Conservation (phyloP, 2,113 vertebrate species). For the Cyprinodon brontotheroides region DNA sequence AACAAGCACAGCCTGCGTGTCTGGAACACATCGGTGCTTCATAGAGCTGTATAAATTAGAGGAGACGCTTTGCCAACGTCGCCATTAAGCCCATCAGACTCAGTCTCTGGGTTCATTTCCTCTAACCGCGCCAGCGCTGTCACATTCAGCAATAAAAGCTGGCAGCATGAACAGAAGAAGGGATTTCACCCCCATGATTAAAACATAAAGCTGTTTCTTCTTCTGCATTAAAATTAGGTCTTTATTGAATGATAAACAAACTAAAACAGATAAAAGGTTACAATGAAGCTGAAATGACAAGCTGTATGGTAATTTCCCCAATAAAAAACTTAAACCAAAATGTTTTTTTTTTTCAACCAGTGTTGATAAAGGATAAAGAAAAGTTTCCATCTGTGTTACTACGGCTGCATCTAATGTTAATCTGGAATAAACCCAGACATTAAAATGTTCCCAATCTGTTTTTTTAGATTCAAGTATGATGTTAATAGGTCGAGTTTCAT, state of each 20-base stretch:
- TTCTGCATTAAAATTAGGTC: background rate
- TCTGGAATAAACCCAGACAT: background rate
- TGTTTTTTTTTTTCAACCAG: background rate
- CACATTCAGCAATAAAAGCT: conserved; percentile 28
- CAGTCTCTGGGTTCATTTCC: conserved; percentile 40
- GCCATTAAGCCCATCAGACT: conserved; percentile 47
- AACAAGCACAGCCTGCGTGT: conserved; percentile 19
- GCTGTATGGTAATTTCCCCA: too few relatives aligned
- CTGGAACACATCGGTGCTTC: conserved; percentile 34
- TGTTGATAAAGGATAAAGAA: background rate
- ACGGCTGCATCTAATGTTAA: too few relatives aligned
- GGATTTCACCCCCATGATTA: background rate
- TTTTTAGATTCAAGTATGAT: too few relatives aligned
- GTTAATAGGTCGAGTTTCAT: too few relatives aligned
- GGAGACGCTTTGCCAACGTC: conserved; percentile 35
- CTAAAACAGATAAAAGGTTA: background rate
- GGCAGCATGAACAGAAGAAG: conserved; percentile 8
- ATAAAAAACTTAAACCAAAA: background rate
- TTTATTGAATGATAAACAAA: background rate
- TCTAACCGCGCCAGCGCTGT: conserved; percentile 34
- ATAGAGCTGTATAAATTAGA: conserved; percentile 42
- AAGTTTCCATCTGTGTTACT: too few relatives aligned
- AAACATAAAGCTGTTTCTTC: background rate
- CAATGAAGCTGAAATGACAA: background rate
- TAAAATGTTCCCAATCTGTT: too few relatives aligned